phyloP scores from a whole-genome alignment of 2,113 vertebrate species.

The Amphiprion percula region DNA sequence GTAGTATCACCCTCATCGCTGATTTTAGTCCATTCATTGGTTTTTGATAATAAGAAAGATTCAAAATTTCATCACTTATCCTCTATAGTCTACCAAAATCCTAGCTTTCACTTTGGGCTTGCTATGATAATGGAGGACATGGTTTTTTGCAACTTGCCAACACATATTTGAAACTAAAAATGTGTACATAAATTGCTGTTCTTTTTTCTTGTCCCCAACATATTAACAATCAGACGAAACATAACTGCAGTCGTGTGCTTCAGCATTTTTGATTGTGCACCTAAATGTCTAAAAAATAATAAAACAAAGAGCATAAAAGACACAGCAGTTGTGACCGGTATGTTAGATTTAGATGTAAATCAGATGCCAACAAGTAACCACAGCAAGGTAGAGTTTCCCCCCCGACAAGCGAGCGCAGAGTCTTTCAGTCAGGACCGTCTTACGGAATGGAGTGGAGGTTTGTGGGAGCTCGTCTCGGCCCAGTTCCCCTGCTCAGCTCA shows the following conservation, averaged over 20 bases:
- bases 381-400: slow-evolving; percentile 36
- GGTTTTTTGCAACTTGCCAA: slow-evolving; percentile 8
- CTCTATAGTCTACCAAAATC: too few species aligned
- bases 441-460: slow-evolving; percentile 63
- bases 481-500: slow-evolving; percentile 75
- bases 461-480: slow-evolving; percentile 78
- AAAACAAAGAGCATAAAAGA: not conserved
- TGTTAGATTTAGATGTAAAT: slow-evolving; percentile 40
- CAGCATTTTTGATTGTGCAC: not conserved
- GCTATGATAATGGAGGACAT: not conserved
- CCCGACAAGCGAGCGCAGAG: slow-evolving; percentile 13
- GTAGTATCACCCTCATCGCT: too few species aligned
- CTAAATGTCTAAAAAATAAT: not conserved
- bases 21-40: too few species aligned
- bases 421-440: slow-evolving; percentile 27
- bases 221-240: not conserved
- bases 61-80: too few species aligned
- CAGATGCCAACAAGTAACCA: slow-evolving; percentile 31
- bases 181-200: too few species aligned
- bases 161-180: not conserved
- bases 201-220: not conserved
- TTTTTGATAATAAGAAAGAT: too few species aligned
- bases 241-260: slow-evolving; percentile 9
- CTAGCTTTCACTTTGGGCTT: not conserved
- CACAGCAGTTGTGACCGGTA: slow-evolving; percentile 16